phyloP scores from a whole-genome alignment of 2,797 vertebrate species.

The Ctenopoma kingsleyae region DNA sequence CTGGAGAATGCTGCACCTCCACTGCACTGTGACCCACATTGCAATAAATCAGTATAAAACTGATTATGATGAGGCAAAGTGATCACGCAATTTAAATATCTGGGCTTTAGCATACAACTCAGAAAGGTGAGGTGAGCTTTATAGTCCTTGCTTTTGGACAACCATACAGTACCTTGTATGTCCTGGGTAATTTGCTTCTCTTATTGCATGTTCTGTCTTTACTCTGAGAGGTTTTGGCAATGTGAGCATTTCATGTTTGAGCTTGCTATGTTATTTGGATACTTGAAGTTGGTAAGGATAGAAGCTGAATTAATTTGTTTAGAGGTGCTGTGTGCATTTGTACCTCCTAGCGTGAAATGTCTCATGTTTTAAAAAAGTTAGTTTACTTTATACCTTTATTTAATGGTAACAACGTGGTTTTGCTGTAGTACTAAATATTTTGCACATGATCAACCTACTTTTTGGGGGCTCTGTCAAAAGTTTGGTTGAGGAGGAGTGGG shows the following conservation, averaged over 20 bases:
- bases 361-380: not conserved
- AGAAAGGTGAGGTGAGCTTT: conserved; percentile 78
- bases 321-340: conserved; percentile 2
- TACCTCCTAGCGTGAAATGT: conserved; percentile 6
- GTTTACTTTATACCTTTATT: not conserved
- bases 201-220: conserved; percentile 75
- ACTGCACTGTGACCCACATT: conserved; percentile 75
- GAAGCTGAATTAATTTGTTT: conserved; percentile 29
- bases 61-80: conserved; percentile 84
- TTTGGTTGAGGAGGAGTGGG: not conserved
- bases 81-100: conserved; percentile 88
- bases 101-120: conserved; percentile 79
- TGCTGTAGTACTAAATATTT: not conserved
- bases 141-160: conserved; percentile 74
- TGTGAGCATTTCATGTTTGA: conserved; percentile 51
- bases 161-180: conserved; percentile 73
- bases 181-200: conserved; percentile 78
- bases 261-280: conserved; percentile 48
- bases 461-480: not conserved
- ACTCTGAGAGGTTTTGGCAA: conserved; percentile 42
- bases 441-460: accelerated
- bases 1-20: conserved; percentile 78
- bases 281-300: conserved; percentile 1
- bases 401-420: not conserved
- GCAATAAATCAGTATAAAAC: conserved; percentile 82